phyloP scores from a whole-genome alignment of 2,888 invertebrate genomes.

The Bombylius discolor region DNA sequence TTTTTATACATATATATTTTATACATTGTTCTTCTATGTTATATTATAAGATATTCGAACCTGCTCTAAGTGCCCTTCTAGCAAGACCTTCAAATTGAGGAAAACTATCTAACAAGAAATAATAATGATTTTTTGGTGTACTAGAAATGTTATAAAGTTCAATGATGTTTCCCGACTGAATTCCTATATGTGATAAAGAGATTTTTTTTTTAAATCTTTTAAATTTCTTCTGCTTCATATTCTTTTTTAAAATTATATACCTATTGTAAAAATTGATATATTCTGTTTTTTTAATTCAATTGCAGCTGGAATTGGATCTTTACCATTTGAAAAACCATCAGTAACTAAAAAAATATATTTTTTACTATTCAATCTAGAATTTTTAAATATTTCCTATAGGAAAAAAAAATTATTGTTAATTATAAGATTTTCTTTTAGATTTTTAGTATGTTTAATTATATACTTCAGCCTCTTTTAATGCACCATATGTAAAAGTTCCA shows the following conservation, averaged over 20 bases:
- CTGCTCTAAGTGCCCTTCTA: slow-evolving; percentile 41
- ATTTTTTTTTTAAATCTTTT: background rate
- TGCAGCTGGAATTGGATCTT: slow-evolving; percentile 49
- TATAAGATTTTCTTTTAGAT: background rate
- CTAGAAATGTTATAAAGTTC: slow-evolving; percentile 52
- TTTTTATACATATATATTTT: too few relatives aligned
- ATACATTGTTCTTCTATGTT: too few relatives aligned
- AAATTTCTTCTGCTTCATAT: background rate
- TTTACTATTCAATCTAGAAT: slow-evolving; percentile 36
- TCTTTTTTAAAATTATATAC: slow-evolving; percentile 7
- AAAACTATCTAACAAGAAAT: slow-evolving; percentile 53
- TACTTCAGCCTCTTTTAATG: slow-evolving; percentile 49
- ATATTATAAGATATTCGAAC: too few relatives aligned
- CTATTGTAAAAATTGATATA: slow-evolving; percentile 43
- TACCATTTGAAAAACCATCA: slow-evolving; percentile 58
- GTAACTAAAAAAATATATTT: slow-evolving; percentile 55
- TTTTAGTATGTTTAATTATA: slow-evolving; percentile 5
- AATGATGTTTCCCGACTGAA: slow-evolving; percentile 49
- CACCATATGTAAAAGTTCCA: slow-evolving; percentile 56
- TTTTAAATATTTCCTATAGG: slow-evolving; percentile 38
- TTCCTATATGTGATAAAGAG: slow-evolving; percentile 30
- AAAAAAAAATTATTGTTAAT: slow-evolving; percentile 2
- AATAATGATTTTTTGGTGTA: slow-evolving; percentile 47
- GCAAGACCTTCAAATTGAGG: slow-evolving; percentile 56
- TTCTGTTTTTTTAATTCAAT: slow-evolving; percentile 41